A percentile compares a stretch with the other conserved stretches of the same genome.
These are phyloP conservation scores for Anabas testudineus DNA, from an alignment of 2,797 vertebrate species.

Conservation along the genomic window DNA sequence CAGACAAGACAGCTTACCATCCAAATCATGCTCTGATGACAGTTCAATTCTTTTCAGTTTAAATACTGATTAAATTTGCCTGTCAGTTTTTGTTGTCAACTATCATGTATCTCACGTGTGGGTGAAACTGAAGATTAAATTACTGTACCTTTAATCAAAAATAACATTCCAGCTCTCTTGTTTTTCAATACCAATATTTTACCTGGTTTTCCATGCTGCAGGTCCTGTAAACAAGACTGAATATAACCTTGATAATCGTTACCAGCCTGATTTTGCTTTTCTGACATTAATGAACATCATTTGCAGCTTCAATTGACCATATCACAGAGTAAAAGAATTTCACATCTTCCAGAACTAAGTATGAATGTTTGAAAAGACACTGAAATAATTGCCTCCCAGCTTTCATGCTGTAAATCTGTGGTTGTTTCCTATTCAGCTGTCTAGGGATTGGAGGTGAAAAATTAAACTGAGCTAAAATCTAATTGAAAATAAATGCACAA, in stretches of 20 bases:
- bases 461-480: slow-evolving; percentile 31
- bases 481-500: slow-evolving; percentile 50
- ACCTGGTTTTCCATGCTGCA: slow-evolving; percentile 17
- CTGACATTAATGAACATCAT: slow-evolving; percentile 51
- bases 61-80: slow-evolving; percentile 67
- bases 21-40: slow-evolving; percentile 69
- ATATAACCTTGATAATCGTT: slow-evolving; percentile 43
- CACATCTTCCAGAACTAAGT: slow-evolving; percentile 19
- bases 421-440: slow-evolving; percentile 40
- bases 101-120: background rate
- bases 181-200: slow-evolving; percentile 50
- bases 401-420: slow-evolving; percentile 31
- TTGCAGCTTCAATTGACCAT: slow-evolving; percentile 44
- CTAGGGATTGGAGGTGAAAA: slow-evolving; percentile 26
- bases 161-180: slow-evolving; percentile 16
- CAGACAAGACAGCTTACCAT: slow-evolving; percentile 60
- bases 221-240: slow-evolving; percentile 23
- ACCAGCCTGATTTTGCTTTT: slow-evolving; percentile 25
- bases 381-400: slow-evolving; percentile 18
- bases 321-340: slow-evolving; percentile 18
- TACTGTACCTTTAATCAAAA: slow-evolving; percentile 46
- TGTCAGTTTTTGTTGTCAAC: slow-evolving; percentile 41
- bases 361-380: slow-evolving; percentile 3
- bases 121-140: slow-evolving; percentile 41
- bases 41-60: slow-evolving; percentile 72